A percentile compares a stretch with the other conserved stretches of the same genome.
These are phyloP conservation scores for Novumbra hubbsi DNA, from an alignment of 2,797 vertebrate genomes.

Conservation along the genomic window DNA sequence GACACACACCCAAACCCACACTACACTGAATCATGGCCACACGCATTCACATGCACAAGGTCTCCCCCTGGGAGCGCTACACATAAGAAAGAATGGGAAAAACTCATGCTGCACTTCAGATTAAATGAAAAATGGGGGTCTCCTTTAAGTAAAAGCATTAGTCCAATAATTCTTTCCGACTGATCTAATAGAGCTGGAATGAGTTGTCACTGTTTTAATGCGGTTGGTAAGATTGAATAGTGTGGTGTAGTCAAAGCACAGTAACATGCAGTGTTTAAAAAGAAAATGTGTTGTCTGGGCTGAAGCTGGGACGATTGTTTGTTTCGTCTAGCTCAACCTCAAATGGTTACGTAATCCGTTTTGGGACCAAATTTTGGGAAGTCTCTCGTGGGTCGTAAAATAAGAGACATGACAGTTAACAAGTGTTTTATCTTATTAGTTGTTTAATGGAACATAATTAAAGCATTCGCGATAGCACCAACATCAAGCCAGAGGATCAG, in stretches of 20 bases:
- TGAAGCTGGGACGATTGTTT: background rate
- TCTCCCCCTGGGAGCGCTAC: background rate
- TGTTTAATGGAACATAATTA: no score
- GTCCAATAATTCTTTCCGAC: background rate
- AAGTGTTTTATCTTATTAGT: no score
- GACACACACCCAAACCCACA: conserved; percentile 1
- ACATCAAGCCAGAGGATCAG: no score
- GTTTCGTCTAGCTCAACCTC: background rate
- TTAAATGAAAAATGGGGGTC: background rate
- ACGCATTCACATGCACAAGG: background rate
- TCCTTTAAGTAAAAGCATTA: background rate
- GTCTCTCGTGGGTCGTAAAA: background rate
- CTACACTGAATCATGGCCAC: conserved; percentile 1
- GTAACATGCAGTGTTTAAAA: background rate
- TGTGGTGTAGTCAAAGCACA: background rate
- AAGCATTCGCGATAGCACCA: no score
- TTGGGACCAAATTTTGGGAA: background rate
- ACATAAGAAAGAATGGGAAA: background rate
- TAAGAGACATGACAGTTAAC: background rate
- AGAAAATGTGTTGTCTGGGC: background rate
- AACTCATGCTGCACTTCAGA: conserved; percentile 10
- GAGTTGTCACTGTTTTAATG: background rate
- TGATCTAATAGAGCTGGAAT: background rate
- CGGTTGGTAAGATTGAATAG: no score
- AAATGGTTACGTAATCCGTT: background rate